Evolutionary conservation across 1,140 invertebrate genomes (phyloP).

Genomic region (Sitobion miscanthi): DNA sequence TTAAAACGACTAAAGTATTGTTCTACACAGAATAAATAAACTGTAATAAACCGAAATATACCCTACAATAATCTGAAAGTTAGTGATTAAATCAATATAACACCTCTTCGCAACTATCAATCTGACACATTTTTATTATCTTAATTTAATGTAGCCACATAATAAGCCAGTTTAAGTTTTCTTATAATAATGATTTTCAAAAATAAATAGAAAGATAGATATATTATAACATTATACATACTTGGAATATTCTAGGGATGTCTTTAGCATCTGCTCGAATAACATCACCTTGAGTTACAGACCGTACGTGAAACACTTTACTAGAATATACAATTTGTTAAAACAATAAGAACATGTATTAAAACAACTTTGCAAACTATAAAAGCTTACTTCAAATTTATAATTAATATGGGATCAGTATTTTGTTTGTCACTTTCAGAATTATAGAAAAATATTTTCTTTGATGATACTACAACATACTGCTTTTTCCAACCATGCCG

Average conservation of each 20-base stretch:
- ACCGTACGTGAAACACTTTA: conserved; percentile 97
- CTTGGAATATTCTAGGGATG: conserved; percentile 98
- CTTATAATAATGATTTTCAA: no score
- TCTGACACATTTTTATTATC: no score
- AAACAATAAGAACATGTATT: not conserved
- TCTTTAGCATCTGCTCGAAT: conserved; percentile 98
- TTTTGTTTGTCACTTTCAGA: conserved; percentile 93
- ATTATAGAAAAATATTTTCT: conserved; percentile 98
- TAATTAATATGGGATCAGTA: conserved; percentile 90
- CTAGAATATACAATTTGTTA: conserved; percentile 64
- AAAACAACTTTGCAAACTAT: not conserved
- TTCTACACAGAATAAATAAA: no score
- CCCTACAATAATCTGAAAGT: no score
- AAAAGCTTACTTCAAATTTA: conserved; percentile 84
- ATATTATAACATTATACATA: conserved; percentile 60
- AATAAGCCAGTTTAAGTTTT: no score
- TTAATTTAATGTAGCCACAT: no score
- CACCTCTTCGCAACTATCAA: no score
- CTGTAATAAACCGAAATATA: no score
- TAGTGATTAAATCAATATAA: no score
- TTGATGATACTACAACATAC: conserved; percentile 94
- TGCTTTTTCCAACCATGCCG: conserved; percentile 96
- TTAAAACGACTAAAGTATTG: no score
- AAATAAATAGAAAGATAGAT: no score
- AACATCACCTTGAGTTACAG: conserved; percentile 98